phyloP scores from a whole-genome alignment of 1,140 invertebrate genomes.

The Antheraea mylitta region DNA sequence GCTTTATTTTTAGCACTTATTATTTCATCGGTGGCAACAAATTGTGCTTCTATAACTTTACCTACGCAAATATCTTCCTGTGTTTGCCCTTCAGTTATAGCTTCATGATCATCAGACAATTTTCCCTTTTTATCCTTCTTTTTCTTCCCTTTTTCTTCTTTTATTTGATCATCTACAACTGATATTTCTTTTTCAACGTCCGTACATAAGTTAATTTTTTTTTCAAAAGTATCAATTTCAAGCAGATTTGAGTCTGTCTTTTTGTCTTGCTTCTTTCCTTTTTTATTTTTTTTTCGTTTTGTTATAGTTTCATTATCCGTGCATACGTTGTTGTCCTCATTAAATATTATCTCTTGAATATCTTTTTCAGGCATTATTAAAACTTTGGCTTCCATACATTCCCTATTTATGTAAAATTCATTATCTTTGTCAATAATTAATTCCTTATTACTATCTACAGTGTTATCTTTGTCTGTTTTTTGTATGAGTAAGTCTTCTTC shows the following conservation, averaged over 20 bases:
- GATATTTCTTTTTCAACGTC: constrained; percentile 6
- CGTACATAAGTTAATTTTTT: neutral
- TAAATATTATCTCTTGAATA: neutral
- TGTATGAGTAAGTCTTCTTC: neutral
- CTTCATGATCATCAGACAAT: constrained; percentile 23
- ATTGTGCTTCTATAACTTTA: neutral
- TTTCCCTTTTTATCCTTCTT: constrained; percentile 2
- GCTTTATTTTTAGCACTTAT: constrained; percentile 1
- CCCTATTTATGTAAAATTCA: neutral
- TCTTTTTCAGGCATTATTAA: neutral
- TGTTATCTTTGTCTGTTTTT: neutral
- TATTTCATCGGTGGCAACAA: neutral
- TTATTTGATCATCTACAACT: constrained; percentile 5
- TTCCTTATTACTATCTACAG: constrained; percentile 3
- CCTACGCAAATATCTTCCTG: constrained; percentile 16
- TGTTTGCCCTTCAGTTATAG: constrained; percentile 44
- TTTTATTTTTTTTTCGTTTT: constrained; percentile 38
- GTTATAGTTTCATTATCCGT: constrained; percentile 8
- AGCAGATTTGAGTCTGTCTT: neutral
- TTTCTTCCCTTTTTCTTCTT: constrained; percentile 7
- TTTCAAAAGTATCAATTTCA: neutral
- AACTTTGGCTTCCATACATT: neutral
- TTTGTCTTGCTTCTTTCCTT: constrained; percentile 35
- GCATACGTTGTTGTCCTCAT: neutral
- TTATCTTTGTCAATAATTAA: neutral